These are phyloP conservation scores for Zele albiditarsus DNA, from an alignment of 2,888 invertebrate genomes.

Conservation along the genomic window DNA sequence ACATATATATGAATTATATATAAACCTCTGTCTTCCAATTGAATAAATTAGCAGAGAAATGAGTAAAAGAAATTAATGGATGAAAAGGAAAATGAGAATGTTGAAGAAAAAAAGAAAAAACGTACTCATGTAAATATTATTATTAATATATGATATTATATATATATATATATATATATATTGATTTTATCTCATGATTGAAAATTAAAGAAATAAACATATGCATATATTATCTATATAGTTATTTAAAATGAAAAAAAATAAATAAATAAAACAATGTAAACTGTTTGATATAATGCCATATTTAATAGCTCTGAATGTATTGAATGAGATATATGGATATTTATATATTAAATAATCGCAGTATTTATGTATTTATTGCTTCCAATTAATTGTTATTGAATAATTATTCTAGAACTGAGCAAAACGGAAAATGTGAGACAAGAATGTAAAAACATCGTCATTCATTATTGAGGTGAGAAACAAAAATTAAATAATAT, in stretches of 20 bases:
- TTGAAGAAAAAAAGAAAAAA: conserved; percentile 20
- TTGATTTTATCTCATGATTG: no score
- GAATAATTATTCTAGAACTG: neutral
- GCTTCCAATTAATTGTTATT: conserved; percentile 2
- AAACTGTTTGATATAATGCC: neutral
- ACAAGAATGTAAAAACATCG: no score
- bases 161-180: neutral
- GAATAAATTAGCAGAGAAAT: conserved; percentile 61
- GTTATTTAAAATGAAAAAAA: neutral
- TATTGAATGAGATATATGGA: neutral
- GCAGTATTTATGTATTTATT: neutral
- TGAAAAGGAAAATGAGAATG: conserved; percentile 34
- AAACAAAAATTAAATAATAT: no score
- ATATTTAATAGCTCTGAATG: neutral
- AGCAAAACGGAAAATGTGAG: neutral
- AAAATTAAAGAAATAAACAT: neutral
- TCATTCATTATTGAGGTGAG: no score
- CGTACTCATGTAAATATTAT: neutral
- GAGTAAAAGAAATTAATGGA: conserved; percentile 26
- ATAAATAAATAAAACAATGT: neutral
- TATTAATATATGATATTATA: no score
- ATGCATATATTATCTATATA: neutral
- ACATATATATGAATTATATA: conserved; percentile 63
- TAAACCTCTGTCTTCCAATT: conserved; percentile 72
- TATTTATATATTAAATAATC: neutral